phyloP scores from a whole-genome alignment of 2,797 vertebrate species.

The Liparis tanakae region DNA sequence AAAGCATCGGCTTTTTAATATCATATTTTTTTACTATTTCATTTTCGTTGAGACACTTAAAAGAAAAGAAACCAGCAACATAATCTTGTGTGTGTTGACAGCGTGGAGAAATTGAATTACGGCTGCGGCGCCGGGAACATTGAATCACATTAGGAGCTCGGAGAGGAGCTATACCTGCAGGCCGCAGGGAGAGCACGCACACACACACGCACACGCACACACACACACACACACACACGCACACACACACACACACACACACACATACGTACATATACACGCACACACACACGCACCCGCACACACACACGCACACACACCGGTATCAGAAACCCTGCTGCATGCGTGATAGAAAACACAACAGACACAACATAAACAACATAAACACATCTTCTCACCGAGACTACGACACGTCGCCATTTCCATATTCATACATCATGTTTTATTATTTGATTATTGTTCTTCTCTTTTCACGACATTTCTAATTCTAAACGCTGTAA shows the following conservation, averaged over 20 bases:
- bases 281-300: too few relatives aligned
- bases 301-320: too few relatives aligned
- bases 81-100: slow-evolving; percentile 59
- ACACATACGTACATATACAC: too few relatives aligned
- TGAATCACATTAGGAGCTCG: slow-evolving; percentile 39
- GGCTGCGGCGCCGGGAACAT: slow-evolving; percentile 51
- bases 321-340: neutral
- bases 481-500: neutral
- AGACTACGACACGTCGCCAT: neutral
- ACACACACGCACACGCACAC: too few relatives aligned
- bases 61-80: slow-evolving; percentile 7
- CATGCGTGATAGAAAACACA: neutral
- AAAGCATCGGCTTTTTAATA: slow-evolving; percentile 20
- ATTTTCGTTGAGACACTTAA: slow-evolving; percentile 23
- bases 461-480: neutral
- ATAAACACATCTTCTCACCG: neutral
- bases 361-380: neutral
- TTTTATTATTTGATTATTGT: neutral
- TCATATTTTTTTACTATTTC: slow-evolving; percentile 6
- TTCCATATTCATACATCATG: neutral
- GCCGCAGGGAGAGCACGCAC: slow-evolving; percentile 22
- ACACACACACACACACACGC: too few relatives aligned
- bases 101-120: slow-evolving; percentile 57
- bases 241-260: too few relatives aligned
- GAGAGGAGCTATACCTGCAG: slow-evolving; percentile 45